Base-by-base conservation (phyloP, 1,140 invertebrate genomes). In the Zaprionus ghesquierei region DNA sequence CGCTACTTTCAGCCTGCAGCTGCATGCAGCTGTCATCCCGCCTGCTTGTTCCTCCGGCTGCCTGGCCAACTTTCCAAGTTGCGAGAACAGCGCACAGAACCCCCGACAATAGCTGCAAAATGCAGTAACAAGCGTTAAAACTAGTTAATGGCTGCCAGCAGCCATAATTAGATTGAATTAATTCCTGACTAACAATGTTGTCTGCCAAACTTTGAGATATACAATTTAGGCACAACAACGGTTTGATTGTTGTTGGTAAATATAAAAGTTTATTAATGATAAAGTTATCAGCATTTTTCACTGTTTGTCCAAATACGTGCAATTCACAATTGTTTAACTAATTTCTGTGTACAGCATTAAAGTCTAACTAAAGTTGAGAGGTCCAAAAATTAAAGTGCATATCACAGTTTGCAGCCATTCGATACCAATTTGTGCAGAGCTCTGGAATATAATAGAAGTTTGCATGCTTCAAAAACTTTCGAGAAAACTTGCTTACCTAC, bases 81-180 rank as follows among this genome's bases (percentile, higher is more conserved):
- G 12, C 44, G 18, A 9, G 29, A 9, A 10, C 18, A 20, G 15
- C 31, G 15, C 13, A 35, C 35, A 9, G 27, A 53, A 44, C 29
- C 31, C 18, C 25, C 33, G 69, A 46, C 69, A 72, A 66, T 66
- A 22, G 25, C 61, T 31, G 38, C 44, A 72, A 68, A 72, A 35
- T 72, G 63, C 63, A 66, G 18, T 66, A 60, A 72, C 46, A 22
- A 46, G 55, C 46, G 23, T 61, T 35, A 29, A 69, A 68, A 68
- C 56, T 61, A 69, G 69, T 73, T 73, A 73, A 54, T 72, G 31
- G 44, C 25, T 29, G 35, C 49, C 29, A 15, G 29, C 50, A 68
- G 29, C 55, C 56, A 68, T 68, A 73, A 69, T 60, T 56, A 38
- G 38, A 55, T 70, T 70, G 35, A 49, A n/a, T 35, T 72, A 46